Conservation (phyloP, 2,797 vertebrate species). For the Spinus pinus region DNA sequence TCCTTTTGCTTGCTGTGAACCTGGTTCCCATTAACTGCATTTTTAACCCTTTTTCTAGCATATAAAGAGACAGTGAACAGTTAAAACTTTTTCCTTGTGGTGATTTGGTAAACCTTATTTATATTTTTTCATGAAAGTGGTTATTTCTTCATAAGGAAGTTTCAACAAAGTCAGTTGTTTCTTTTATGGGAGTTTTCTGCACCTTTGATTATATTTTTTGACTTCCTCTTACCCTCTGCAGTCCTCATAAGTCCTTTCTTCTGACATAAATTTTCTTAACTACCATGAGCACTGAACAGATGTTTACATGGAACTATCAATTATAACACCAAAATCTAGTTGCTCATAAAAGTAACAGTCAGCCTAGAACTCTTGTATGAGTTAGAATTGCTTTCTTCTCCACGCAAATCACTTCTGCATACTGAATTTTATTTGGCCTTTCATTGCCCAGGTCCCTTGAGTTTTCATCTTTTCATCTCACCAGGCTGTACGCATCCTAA, state of each 20-base stretch:
- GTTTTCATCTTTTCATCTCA: background rate
- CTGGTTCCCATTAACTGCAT: background rate
- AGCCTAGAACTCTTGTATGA: background rate
- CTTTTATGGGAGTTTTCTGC: background rate
- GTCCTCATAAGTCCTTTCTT: background rate
- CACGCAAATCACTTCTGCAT: rapidly evolving
- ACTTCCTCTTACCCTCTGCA: background rate
- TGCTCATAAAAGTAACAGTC: background rate
- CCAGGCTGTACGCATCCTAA: background rate
- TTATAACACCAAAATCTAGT: background rate
- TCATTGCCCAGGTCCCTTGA: background rate
- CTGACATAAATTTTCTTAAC: background rate
- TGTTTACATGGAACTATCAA: background rate
- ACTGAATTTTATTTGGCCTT: background rate
- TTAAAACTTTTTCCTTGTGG: background rate
- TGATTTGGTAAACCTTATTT: background rate
- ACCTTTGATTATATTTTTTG: background rate
- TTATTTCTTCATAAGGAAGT: background rate
- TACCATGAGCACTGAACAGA: background rate
- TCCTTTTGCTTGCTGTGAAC: background rate
- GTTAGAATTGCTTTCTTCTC: background rate
- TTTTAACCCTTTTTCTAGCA: background rate
- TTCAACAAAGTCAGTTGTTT: background rate
- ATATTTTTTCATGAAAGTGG: background rate
- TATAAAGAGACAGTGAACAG: background rate